Evolutionary conservation across 2,797 vertebrate species (phyloP).

Genomic region (Hipposideros larvatus): DNA sequence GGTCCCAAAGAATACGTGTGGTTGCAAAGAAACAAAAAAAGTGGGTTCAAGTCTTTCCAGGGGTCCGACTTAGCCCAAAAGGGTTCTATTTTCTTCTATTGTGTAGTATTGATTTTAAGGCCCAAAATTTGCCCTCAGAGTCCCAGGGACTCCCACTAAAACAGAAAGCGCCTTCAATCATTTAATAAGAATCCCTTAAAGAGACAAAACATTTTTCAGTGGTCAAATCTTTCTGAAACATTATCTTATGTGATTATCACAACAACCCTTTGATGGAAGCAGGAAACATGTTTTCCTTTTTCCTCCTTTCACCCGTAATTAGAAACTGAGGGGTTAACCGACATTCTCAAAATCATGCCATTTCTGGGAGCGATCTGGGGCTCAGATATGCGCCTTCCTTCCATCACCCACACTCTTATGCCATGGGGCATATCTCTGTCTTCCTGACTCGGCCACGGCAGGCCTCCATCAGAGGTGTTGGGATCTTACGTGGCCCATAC

Average conservation of each 20-base stretch:
- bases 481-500: not conserved
- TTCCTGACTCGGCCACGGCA: not conserved
- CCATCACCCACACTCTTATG: not conserved
- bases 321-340: not conserved
- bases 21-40: constrained; percentile 39
- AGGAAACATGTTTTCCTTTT: not conserved
- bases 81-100: constrained; percentile 3
- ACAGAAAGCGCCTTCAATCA: not conserved
- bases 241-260: not conserved
- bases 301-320: not conserved
- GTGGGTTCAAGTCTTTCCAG: not conserved
- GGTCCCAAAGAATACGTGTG: constrained; percentile 30
- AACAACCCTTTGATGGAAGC: not conserved
- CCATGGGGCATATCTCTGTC: not conserved
- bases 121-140: not conserved
- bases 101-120: not conserved
- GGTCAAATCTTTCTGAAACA: not conserved
- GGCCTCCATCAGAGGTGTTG: not conserved
- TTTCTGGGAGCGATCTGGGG: not conserved
- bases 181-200: not conserved
- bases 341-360: not conserved
- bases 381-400: not conserved
- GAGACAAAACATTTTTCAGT: not conserved
- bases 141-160: not conserved
- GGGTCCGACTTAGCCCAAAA: not conserved